These are phyloP conservation scores for Chelonus formosanus DNA, from an alignment of 2,888 invertebrate species.

Conservation along the genomic window DNA sequence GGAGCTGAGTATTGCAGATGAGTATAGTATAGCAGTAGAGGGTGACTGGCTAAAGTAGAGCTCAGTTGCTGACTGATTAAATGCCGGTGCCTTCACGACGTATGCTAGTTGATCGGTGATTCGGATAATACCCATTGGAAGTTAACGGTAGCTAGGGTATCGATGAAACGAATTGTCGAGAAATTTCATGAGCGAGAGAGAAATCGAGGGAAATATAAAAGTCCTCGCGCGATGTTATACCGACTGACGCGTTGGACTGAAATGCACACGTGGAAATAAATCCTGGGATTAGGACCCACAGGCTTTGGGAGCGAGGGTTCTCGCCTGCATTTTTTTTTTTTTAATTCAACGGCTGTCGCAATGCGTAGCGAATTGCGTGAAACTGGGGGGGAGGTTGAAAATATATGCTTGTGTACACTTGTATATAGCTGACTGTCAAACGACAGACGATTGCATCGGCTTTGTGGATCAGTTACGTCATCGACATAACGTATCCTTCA, in stretches of 20 bases:
- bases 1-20: conserved; percentile 15
- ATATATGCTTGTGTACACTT: not conserved
- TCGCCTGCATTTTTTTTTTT: conserved; percentile 13
- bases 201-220: conserved; percentile 8
- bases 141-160: no score
- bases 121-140: conserved; percentile 10
- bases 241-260: conserved; percentile 28
- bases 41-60: conserved; percentile 17
- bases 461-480: conserved; percentile 23
- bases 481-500: conserved; percentile 24
- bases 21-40: not conserved
- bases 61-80: conserved; percentile 19
- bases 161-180: conserved; percentile 9
- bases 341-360: conserved; percentile 32
- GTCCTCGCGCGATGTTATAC: conserved; percentile 15
- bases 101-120: conserved; percentile 3
- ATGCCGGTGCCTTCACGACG: conserved; percentile 9
- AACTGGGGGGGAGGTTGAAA: not conserved
- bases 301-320: conserved; percentile 37
- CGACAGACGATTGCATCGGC: conserved; percentile 20
- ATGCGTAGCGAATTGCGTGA: conserved; percentile 29
- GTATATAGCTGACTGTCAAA: conserved; percentile 5
- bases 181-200: not conserved
- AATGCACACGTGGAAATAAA: conserved; percentile 46
- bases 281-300: conserved; percentile 42